A percentile compares a stretch with the other conserved stretches of the same genome.
These are phyloP conservation scores for Troglohyphantes excavatus DNA, from an alignment of 2,888 invertebrate species.

Conservation along the genomic window DNA sequence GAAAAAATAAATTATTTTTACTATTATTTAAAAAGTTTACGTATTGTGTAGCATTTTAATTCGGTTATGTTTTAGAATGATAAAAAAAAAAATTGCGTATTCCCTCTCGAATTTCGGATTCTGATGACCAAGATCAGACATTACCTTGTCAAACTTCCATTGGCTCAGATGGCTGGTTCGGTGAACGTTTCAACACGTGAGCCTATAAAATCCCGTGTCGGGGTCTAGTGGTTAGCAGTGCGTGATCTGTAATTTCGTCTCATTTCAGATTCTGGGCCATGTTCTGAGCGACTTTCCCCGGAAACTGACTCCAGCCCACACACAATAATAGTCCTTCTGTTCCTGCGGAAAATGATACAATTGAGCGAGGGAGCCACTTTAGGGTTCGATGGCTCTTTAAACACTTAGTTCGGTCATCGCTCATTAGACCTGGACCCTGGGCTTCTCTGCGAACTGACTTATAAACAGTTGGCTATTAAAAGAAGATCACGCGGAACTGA, in stretches of 20 bases:
- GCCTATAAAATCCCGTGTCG: constrained; percentile 22
- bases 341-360: constrained; percentile 53
- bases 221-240: constrained; percentile 40
- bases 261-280: constrained; percentile 69
- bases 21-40: no score
- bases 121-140: no score
- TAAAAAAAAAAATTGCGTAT: no score
- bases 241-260: constrained; percentile 68
- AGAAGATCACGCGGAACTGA: not conserved
- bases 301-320: constrained; percentile 42
- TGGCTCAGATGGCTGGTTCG: constrained; percentile 4
- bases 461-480: not conserved
- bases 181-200: constrained; percentile 34
- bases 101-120: no score
- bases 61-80: no score
- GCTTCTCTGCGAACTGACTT: no score
- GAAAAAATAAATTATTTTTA: no score
- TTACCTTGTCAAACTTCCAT: no score
- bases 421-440: not conserved
- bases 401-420: constrained; percentile 27
- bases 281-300: constrained; percentile 53
- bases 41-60: no score
- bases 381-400: constrained; percentile 53
- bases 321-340: constrained; percentile 21
- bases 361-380: not conserved